Evolutionary conservation across 2,888 invertebrate genomes (phyloP).

Genomic region (Acrocera orbiculus): DNA sequence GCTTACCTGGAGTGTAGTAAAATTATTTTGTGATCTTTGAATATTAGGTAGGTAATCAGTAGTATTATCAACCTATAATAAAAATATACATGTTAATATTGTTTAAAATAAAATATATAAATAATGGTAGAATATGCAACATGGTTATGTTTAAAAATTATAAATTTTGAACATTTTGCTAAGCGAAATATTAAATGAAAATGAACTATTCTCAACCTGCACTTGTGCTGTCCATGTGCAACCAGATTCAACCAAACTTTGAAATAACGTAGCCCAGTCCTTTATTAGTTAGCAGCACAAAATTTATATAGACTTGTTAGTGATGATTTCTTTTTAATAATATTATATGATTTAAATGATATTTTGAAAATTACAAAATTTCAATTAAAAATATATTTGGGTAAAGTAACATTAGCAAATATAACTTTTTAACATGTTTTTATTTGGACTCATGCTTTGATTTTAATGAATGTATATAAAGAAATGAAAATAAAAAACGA

Average conservation of each 20-base stretch:
- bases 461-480: too few species aligned
- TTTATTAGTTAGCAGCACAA: conserved; percentile 31
- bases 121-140: too few species aligned
- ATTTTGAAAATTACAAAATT: conserved; percentile 3
- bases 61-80: conserved; percentile 13
- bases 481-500: too few species aligned
- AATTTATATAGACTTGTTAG: conserved; percentile 8
- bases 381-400: background rate
- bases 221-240: conserved; percentile 66
- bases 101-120: too few species aligned
- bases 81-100: too few species aligned
- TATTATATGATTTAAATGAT: background rate
- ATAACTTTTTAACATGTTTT: conserved; percentile 1
- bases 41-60: conserved; percentile 12
- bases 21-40: conserved; percentile 14
- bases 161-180: too few species aligned
- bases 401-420: conserved; percentile 1
- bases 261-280: conserved; percentile 76
- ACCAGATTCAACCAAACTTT: conserved; percentile 68
- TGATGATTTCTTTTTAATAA: conserved; percentile 1
- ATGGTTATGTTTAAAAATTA: too few species aligned
- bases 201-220: conserved; percentile 34
- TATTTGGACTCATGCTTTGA: too few species aligned
- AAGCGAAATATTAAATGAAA: conserved; percentile 1
- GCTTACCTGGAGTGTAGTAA: conserved; percentile 10